Conservation (phyloP, 2,797 vertebrate species). For the Prionace glauca region DNA sequence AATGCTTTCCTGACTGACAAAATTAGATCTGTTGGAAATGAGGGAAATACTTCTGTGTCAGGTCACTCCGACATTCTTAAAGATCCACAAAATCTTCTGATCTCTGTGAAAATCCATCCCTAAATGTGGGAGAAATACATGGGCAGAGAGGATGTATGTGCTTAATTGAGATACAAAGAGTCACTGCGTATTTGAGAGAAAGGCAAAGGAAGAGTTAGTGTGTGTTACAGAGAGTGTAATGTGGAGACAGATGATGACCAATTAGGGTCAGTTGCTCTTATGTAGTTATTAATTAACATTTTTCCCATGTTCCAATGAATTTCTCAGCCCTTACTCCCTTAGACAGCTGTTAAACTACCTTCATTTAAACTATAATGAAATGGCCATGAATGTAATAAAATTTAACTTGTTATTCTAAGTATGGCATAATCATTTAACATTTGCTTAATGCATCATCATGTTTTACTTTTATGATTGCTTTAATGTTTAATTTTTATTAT, state of each 20-base stretch:
- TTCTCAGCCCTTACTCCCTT: not conserved
- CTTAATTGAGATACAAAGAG: not conserved
- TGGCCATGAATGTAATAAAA: not conserved
- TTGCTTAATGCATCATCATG: not conserved
- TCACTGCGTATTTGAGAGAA: not conserved
- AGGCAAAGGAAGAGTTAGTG: not conserved
- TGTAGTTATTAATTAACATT: constrained; percentile 2
- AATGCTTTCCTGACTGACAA: no score
- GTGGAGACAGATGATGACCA: constrained; percentile 6
- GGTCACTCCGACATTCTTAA: no score
- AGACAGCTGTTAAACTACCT: constrained; percentile 12
- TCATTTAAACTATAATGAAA: constrained; percentile 23
- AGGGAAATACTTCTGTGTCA: no score
- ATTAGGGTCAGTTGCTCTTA: constrained; percentile 25
- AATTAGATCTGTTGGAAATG: no score
- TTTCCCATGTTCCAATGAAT: not conserved
- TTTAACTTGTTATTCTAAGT: not conserved
- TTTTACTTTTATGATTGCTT: not conserved
- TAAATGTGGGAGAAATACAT: not conserved
- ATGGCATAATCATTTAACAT: not conserved
- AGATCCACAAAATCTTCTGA: no score
- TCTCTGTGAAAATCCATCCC: no score
- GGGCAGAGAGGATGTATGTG: not conserved
- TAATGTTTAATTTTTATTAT: constrained; percentile 6
- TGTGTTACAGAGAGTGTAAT: not conserved